Conservation (phyloP, 2,888 invertebrate species). For the Autographa gamma region DNA sequence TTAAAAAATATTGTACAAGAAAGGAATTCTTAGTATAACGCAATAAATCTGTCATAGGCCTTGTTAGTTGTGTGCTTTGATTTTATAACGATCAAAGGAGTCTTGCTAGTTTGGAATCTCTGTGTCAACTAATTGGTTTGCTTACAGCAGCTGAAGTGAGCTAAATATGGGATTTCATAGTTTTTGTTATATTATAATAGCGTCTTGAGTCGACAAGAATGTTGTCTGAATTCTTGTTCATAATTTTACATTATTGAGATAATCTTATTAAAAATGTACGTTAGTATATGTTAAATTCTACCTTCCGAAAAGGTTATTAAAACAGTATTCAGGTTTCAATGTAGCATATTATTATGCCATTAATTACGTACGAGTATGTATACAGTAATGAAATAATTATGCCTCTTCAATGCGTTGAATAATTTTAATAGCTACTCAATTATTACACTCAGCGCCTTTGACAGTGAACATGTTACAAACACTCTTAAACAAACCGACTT, state of each 20-base stretch:
- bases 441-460: conserved; percentile 23
- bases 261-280: neutral
- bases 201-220: neutral
- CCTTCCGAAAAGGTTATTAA: neutral
- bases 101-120: conserved; percentile 72
- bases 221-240: neutral
- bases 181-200: conserved; percentile 26
- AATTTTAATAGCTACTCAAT: conserved; percentile 12
- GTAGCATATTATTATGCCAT: neutral
- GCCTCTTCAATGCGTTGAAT: conserved; percentile 13
- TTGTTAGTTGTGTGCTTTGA: conserved; percentile 84
- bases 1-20: conserved; percentile 70
- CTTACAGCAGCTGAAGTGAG: conserved; percentile 69
- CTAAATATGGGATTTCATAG: conserved; percentile 68
- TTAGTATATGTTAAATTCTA: neutral
- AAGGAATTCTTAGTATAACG: conserved; percentile 75
- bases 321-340: neutral
- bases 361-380: neutral
- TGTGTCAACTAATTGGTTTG: conserved; percentile 84
- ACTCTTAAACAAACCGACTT: conserved; percentile 34
- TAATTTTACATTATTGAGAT: conserved; percentile 3
- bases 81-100: conserved; percentile 83
- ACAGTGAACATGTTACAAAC: conserved; percentile 16
- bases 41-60: conserved; percentile 85
- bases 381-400: conserved; percentile 16